Evolutionary conservation across 2,888 invertebrate genomes (phyloP), one percentile per base, ranked within the genome.

Genomic region (Epinotia bilunana): DNA sequence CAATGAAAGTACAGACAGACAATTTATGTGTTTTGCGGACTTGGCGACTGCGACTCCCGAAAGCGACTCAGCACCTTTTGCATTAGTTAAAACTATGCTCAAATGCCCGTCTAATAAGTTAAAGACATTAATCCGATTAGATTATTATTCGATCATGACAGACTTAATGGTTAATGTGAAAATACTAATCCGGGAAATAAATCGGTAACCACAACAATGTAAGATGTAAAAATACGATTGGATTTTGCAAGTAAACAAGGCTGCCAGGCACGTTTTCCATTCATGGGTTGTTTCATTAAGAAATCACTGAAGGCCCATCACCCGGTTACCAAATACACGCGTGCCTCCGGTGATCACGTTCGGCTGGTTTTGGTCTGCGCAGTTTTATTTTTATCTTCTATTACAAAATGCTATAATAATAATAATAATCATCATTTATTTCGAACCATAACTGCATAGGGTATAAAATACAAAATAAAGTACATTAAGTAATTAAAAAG

Each of bases 271-370:
- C 64, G 43, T 72, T 72, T 60, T 65, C 60, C 46, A 65, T 72
- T 72, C 64, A 62, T 39, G 43, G 13, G 62, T 23, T 68, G 67
- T 68, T 55, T 39, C 23, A 63, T 67, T 53, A 73, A 43, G 16
- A 60, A 43, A 23, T 67, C 67, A 28, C 23, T 33, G 23, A 65
- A 55, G 33, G 57, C 9, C 16, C 23, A 39, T 67, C 61, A 20
- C 12, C 55, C 49, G 18, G 23, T 61, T 64, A 43, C 62, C 57
- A 20, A 61, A 67, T n/a, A 55, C 55, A 46, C 57, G 57, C 62
- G 73, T 68, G 68, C 28, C 18, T 18, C 3, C n/a, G n/a, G n/a
- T 13, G 46, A 61, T 61, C 67, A 67, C 60, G 61, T 61, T 73
- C 23, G 55, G 11, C 20, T 46, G 3, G 49, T n/a, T 39, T 28